These are phyloP conservation scores for Rhabdomys pumilio DNA, from an alignment of 2,797 vertebrate species.

Conservation along the genomic window DNA sequence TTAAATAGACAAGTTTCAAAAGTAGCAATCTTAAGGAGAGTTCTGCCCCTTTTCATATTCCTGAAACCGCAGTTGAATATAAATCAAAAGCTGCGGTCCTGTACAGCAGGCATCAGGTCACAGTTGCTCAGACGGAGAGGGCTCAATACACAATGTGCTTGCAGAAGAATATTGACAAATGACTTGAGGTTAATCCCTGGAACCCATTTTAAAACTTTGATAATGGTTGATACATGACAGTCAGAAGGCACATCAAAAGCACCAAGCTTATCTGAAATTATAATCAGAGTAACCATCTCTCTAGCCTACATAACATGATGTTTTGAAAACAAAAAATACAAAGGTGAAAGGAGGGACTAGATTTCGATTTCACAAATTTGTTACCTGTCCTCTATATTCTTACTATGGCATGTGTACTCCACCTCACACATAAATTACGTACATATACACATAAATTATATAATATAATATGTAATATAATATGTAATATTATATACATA, in stretches of 20 bases:
- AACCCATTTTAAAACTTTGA: neutral
- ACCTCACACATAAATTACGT: neutral
- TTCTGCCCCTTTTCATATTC: neutral
- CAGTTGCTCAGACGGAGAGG: neutral
- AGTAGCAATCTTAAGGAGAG: neutral
- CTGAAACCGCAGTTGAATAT: neutral
- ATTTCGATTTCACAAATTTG: neutral
- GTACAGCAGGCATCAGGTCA: too few species aligned
- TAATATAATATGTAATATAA: too few species aligned
- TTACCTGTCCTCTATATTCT: neutral
- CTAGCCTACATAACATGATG: neutral
- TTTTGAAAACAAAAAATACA: too few species aligned
- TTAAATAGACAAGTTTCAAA: conserved; percentile 28
- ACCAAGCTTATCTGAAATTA: neutral
- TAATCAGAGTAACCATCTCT: neutral
- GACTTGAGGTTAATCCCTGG: neutral
- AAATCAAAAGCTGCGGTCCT: neutral
- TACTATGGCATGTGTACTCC: neutral
- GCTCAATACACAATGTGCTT: neutral
- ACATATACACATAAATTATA: neutral
- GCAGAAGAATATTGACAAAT: neutral
- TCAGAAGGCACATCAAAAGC: neutral
- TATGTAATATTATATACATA: too few species aligned
- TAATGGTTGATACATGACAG: neutral
- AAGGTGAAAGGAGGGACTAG: neutral